Evolutionary conservation across 1,140 invertebrate genomes (phyloP).

Genomic region (Tetraneura akinire): DNA sequence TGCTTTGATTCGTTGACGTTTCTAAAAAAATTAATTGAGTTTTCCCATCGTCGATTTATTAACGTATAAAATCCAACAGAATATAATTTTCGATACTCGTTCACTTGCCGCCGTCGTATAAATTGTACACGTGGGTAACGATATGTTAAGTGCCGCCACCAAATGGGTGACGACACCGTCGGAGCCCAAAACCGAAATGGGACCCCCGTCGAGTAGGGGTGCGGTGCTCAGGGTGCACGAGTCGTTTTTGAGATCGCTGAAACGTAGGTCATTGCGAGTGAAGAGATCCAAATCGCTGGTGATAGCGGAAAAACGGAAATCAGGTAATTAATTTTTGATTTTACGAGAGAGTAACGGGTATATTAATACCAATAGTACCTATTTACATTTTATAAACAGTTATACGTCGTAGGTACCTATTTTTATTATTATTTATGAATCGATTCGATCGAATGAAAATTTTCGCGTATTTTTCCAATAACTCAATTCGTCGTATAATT

Average conservation of each 20-base stretch:
- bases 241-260: conserved; percentile 68
- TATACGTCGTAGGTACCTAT: too few species aligned
- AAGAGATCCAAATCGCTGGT: conserved; percentile 72
- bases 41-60: too few species aligned
- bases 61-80: too few species aligned
- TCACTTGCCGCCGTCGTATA: background rate
- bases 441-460: background rate
- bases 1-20: too few species aligned
- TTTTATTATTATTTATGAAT: background rate
- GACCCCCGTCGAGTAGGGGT: conserved; percentile 26
- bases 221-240: conserved; percentile 64
- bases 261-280: conserved; percentile 67
- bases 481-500: background rate
- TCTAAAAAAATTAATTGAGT: too few species aligned
- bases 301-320: conserved; percentile 71
- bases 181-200: conserved; percentile 43
- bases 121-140: too few species aligned
- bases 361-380: too few species aligned
- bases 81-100: too few species aligned
- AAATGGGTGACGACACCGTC: conserved; percentile 43
- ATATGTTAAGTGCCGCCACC: conserved; percentile 44
- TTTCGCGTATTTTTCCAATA: background rate
- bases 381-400: too few species aligned
- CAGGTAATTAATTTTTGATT: conserved; percentile 61
- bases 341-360: too few species aligned